A percentile compares a stretch with the other conserved stretches of the same genome.
Evolutionary conservation across 2,888 invertebrate genomes (phyloP).

Genomic region (Entomobrya multifasciata): DNA sequence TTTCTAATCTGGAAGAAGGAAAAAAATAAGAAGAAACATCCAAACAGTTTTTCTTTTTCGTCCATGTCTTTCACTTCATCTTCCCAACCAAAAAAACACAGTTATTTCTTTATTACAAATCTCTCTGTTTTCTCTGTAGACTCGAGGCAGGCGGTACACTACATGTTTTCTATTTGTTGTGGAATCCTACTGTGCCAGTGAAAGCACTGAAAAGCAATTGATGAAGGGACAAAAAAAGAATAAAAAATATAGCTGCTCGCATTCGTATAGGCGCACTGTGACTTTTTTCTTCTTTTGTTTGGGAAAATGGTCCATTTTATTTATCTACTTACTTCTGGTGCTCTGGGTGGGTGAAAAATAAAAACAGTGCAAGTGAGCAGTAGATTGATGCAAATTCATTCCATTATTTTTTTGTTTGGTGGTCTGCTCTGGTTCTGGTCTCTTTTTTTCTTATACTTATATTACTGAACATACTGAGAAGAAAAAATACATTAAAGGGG

Average conservation of each 20-base stretch:
- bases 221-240: slow-evolving; percentile 15
- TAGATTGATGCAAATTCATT: slow-evolving; percentile 58
- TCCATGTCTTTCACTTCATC: not conserved
- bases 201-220: not conserved
- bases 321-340: not conserved
- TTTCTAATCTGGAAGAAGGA: slow-evolving; percentile 36
- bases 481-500: not conserved
- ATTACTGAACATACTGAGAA: not conserved
- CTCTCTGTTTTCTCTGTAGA: slow-evolving; percentile 23
- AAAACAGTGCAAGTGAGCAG: no score
- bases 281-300: not conserved
- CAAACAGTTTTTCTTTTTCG: not conserved
- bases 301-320: slow-evolving; percentile 46
- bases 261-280: not conserved
- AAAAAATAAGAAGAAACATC: not conserved
- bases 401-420: not conserved
- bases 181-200: not conserved
- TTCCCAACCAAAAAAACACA: not conserved
- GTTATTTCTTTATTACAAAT: slow-evolving; percentile 52
- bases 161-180: slow-evolving; percentile 15
- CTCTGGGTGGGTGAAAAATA: not conserved
- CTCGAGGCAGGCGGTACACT: no score
- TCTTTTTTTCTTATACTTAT: not conserved
- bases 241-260: not conserved
- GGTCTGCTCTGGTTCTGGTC: not conserved